Base-by-base conservation (phyloP, 2,888 invertebrate species). In the Drosophila anomalata region DNA sequence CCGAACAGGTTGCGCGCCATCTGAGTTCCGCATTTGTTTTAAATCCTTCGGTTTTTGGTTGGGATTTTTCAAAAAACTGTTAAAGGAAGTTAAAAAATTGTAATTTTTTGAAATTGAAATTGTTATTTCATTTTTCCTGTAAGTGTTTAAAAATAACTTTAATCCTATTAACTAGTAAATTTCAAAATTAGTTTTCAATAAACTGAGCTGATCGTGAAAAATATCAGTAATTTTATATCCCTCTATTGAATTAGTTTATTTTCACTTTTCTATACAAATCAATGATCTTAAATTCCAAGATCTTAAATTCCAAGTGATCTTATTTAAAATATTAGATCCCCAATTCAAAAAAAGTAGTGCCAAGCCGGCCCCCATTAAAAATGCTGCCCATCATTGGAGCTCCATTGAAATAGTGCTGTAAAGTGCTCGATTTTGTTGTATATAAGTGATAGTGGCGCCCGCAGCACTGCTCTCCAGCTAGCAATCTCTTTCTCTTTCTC, bases 1-100 rank as follows among this genome's bases (percentile, higher is more conserved):
- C 65, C 68, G 66, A 66, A 68, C 55, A 69, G 75, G 88, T 77
- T 67, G 75, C 73, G 75, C 61, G 48, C 52, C 41, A 41, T 62
- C 48, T 68, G 44, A 39, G 73, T 67, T 66, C 58, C 69, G 62
- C 75, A 73, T 55, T 68, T 73, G 86, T 36, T 88, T 24, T 36
- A 55, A 47, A 44, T 44, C 63, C 69, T 62, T 70, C 0, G 61
- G 67, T 76, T 82, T 71, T 54, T 79, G 76, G 72, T 68, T 51
- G 48, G 33, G 17, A 60, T 84, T 68, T 46, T 60, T 33, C 12
- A 52, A 68, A 56, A 8, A 11, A 24, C 36, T 33, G 2, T 20
- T 59, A 24, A 22, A 31, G 24, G 4, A 17, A 11, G 4, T 31
- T n/a, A 2, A 33, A 6, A 56, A 59, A 31, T 33, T 57, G 2